Evolutionary conservation across 2,888 invertebrate genomes (phyloP).

Genomic region (Dasypogon diadema): DNA sequence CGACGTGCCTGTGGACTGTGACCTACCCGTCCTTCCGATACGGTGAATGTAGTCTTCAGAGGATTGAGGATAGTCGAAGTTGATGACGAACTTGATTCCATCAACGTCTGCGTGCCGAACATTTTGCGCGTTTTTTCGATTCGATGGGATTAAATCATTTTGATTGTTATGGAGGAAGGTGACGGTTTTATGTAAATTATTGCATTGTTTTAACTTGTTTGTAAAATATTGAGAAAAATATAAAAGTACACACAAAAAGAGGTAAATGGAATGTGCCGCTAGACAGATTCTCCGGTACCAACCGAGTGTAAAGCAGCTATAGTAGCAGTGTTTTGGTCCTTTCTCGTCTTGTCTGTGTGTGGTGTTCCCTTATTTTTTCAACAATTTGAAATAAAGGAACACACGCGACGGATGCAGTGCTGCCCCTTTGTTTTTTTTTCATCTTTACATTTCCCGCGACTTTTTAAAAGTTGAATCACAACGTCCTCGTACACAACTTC

Average conservation of each 20-base stretch:
- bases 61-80: slow-evolving; percentile 95
- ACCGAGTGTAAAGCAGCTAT: slow-evolving; percentile 31
- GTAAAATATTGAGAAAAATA: not conserved
- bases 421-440: slow-evolving; percentile 45
- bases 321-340: slow-evolving; percentile 34
- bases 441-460: no score
- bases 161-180: not conserved
- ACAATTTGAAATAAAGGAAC: slow-evolving; percentile 13
- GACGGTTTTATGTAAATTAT: not conserved
- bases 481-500: slow-evolving; percentile 40
- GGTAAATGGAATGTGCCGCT: no score
- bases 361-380: not conserved
- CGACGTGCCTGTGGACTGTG: slow-evolving; percentile 88
- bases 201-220: not conserved
- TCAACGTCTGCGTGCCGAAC: slow-evolving; percentile 83
- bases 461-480: slow-evolving; percentile 23
- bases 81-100: slow-evolving; percentile 95
- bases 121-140: not conserved
- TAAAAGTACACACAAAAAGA: no score
- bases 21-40: slow-evolving; percentile 93
- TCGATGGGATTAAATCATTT: no score
- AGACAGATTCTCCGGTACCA: slow-evolving; percentile 26
- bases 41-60: slow-evolving; percentile 97
- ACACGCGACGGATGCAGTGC: not conserved
- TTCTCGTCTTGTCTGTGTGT: not conserved